Percentiles rank a stretch among this genome's conserved stretches.
These are phyloP conservation scores for Pavo muticus DNA, from an alignment of 2,113 vertebrate genomes.

Conservation along the genomic window DNA sequence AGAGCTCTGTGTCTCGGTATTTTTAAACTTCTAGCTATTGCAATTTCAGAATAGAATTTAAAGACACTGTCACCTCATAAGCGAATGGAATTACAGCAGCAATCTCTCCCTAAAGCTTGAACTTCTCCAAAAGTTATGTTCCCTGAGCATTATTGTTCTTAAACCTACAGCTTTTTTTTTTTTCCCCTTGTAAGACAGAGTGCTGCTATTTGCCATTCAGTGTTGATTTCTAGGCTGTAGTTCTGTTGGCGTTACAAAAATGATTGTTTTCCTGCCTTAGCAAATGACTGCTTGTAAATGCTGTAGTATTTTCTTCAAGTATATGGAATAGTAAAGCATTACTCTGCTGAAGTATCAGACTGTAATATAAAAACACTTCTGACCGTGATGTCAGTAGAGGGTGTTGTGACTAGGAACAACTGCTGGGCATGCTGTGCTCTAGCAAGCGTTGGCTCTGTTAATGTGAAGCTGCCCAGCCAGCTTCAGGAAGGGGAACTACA, in stretches of 20 bases:
- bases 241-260: neutral
- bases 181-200: neutral
- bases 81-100: neutral
- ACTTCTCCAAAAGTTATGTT: neutral
- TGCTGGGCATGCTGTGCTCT: neutral
- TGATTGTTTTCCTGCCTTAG: neutral
- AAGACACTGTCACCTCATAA: neutral
- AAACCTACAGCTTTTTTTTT: neutral
- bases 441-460: neutral
- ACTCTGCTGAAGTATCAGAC: neutral
- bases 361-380: neutral
- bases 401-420: neutral
- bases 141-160: neutral
- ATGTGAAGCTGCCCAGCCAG: neutral
- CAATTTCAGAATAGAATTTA: neutral
- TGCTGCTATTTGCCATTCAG: neutral
- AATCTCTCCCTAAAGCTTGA: neutral
- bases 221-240: neutral
- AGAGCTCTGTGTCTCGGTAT: neutral
- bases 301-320: neutral
- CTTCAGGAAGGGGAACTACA: neutral
- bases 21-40: constrained; percentile 20
- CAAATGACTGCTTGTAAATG: neutral
- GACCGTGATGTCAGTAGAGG: neutral
- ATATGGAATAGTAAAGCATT: neutral